Evolutionary conservation across 35 echinoderm and acorn worm genomes (phyloP).

Genomic region (Lytechinus variegatus): DNA sequence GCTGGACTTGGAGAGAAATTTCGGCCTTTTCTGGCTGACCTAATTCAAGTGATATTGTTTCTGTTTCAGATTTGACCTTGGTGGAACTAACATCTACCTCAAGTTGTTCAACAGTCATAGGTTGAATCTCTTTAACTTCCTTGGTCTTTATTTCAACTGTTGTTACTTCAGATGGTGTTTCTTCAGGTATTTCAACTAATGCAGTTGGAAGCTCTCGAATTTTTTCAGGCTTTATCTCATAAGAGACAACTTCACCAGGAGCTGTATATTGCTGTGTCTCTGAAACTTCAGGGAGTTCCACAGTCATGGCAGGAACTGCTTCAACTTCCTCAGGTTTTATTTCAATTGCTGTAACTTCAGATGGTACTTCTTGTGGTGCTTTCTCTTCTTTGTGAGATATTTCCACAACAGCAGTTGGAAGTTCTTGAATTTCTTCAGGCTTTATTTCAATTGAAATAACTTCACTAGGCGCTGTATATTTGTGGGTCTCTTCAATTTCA

Average conservation of each 20-base stretch:
- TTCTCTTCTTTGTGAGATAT: constrained; percentile 41
- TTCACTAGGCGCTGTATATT: not conserved
- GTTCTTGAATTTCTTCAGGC: constrained; percentile 20
- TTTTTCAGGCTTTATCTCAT: not conserved
- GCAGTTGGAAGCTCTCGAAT: constrained; percentile 36
- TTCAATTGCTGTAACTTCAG: constrained; percentile 26
- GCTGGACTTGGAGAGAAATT: not conserved
- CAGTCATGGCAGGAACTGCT: not conserved
- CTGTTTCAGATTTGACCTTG: not conserved
- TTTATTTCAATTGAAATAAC: not conserved
- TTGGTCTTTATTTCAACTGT: not conserved
- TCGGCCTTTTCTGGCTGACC: not conserved
- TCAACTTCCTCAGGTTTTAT: not conserved
- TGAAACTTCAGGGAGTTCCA: constrained; percentile 24
- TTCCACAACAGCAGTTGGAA: not conserved
- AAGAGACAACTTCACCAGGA: not conserved
- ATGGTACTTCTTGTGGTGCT: constrained; percentile 41
- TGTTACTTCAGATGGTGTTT: not conserved
- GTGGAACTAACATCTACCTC: not conserved
- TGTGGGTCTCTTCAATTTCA: not conserved
- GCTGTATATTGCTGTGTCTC: not conserved
- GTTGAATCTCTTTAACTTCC: not conserved
- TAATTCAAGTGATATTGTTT: not conserved
- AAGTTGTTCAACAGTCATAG: not conserved
- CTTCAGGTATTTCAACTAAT: not conserved